Percentiles rank a stretch among this genome's conserved stretches.
Evolutionary conservation across 2,113 vertebrate species (phyloP).

Genomic region (Sebastes schlegelii): DNA sequence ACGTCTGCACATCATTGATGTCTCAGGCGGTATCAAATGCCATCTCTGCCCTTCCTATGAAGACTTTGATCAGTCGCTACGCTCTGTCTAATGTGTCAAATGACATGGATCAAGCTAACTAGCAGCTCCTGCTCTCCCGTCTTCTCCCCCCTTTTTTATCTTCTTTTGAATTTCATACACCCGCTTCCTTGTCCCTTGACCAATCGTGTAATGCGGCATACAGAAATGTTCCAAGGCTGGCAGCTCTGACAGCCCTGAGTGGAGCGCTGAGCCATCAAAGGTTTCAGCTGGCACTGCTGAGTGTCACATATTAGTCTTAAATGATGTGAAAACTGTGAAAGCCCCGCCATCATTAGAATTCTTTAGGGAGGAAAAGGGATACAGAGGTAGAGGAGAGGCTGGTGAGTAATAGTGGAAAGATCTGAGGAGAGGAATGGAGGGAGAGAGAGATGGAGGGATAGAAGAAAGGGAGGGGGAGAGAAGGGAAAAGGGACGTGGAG

Average conservation of each 20-base stretch:
- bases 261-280: slow-evolving; percentile 74
- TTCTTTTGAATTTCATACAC: slow-evolving; percentile 65
- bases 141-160: slow-evolving; percentile 33
- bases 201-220: slow-evolving; percentile 69
- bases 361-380: slow-evolving; percentile 60
- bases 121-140: slow-evolving; percentile 23
- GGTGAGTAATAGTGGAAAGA: slow-evolving; percentile 58
- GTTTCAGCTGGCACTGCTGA: slow-evolving; percentile 75
- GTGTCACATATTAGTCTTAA: slow-evolving; percentile 81
- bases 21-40: slow-evolving; percentile 43
- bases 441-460: slow-evolving; percentile 32
- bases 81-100: slow-evolving; percentile 60
- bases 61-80: slow-evolving; percentile 52
- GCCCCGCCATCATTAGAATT: slow-evolving; percentile 75
- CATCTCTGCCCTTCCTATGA: slow-evolving; percentile 31
- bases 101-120: slow-evolving; percentile 59
- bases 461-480: slow-evolving; percentile 32
- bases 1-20: slow-evolving; percentile 37
- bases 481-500: slow-evolving; percentile 26
- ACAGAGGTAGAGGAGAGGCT: slow-evolving; percentile 38
- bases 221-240: slow-evolving; percentile 66
- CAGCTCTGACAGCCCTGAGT: slow-evolving; percentile 73
- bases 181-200: slow-evolving; percentile 68
- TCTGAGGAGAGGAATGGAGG: slow-evolving; percentile 44
- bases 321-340: slow-evolving; percentile 81